Conservation (phyloP, 2,888 invertebrate species). For the Eilema depressum region DNA sequence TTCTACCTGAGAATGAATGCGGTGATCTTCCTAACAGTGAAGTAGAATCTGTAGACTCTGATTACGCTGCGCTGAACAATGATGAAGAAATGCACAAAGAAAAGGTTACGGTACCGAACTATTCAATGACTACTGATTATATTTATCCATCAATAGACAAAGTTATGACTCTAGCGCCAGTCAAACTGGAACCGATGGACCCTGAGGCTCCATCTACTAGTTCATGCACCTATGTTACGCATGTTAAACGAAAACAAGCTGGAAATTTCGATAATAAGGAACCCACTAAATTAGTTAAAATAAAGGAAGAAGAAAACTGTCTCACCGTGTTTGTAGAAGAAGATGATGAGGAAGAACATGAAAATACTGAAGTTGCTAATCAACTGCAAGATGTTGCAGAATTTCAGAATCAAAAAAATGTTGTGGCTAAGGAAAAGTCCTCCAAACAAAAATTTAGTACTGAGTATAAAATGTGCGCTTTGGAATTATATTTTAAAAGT, state of each 20-base stretch:
- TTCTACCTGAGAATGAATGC: conserved; percentile 24
- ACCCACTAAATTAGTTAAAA: not conserved
- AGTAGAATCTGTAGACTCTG: not conserved
- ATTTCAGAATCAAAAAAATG: not conserved
- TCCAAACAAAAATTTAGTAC: conserved; percentile 16
- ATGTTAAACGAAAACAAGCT: not conserved
- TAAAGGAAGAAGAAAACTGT: conserved; percentile 11
- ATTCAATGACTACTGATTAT: not conserved
- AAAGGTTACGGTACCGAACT: not conserved
- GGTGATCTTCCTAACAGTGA: not conserved
- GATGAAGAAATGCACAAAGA: not conserved
- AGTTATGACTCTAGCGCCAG: not conserved
- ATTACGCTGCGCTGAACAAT: not conserved
- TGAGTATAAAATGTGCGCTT: conserved; percentile 32
- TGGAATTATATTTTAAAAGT: conserved; percentile 36
- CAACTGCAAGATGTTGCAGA: not conserved
- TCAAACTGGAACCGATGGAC: not conserved
- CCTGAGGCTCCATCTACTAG: not conserved
- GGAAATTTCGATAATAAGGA: not conserved
- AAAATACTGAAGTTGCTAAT: not conserved
- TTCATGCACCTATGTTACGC: not conserved
- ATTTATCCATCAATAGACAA: not conserved
- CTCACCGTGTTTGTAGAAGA: conserved; percentile 14
- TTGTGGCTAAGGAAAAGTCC: not conserved
- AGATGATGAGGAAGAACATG: not conserved